Conservation (phyloP, 2,888 invertebrate species). For the Acrobasis suavella region DNA sequence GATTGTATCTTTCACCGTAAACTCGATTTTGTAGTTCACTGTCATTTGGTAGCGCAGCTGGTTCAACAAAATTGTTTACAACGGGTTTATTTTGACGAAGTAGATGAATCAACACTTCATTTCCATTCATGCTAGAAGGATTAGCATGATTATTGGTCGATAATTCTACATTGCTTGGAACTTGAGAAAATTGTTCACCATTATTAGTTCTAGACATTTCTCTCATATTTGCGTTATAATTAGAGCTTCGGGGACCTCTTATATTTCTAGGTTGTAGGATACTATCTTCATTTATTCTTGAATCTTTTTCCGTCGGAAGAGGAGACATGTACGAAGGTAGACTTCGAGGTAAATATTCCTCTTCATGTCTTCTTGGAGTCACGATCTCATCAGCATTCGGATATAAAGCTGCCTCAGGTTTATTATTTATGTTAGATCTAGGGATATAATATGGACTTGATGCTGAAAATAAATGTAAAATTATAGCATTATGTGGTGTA, state of each 20-base stretch:
- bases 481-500: neutral
- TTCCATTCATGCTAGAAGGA: neutral
- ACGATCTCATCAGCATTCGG: neutral
- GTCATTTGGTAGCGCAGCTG: neutral
- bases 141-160: neutral
- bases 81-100: conserved; percentile 3
- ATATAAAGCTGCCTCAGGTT: conserved; percentile 1
- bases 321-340: conserved; percentile 18
- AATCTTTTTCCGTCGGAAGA: conserved; percentile 7
- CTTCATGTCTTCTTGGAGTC: neutral
- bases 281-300: neutral
- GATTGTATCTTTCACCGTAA: neutral
- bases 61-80: neutral
- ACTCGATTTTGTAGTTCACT: neutral
- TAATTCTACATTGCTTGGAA: neutral
- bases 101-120: neutral
- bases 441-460: conserved; percentile 4
- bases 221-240: neutral
- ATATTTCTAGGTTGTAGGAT: neutral
- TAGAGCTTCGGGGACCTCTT: neutral
- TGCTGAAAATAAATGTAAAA: conserved; percentile 11
- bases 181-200: neutral
- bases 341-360: neutral
- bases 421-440: neutral
- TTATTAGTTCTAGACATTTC: neutral